Percentiles rank a stretch among this genome's conserved stretches.
Conservation (phyloP, 2,113 vertebrate species). For the Cryptomyrus ogoouensis region DNA sequence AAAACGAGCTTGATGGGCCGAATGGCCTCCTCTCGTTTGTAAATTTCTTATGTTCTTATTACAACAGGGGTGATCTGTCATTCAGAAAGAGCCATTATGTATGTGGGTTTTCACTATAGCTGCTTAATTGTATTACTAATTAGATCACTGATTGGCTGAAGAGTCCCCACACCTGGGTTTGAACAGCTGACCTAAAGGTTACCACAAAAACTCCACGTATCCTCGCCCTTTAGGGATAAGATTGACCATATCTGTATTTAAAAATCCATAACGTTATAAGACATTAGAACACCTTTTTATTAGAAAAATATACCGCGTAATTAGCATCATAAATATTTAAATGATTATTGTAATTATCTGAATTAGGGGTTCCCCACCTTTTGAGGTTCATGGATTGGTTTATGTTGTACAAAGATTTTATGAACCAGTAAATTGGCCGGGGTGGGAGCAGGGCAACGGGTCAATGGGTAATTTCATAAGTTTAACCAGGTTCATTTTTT, state of each 20-base stretch:
- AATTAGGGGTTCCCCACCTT: not conserved
- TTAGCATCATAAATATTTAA: not conserved
- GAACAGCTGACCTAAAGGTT: too few relatives aligned
- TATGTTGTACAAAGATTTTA: not conserved
- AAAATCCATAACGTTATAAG: not conserved
- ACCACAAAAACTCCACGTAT: too few relatives aligned
- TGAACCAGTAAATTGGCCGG: not conserved
- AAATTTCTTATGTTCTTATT: too few relatives aligned
- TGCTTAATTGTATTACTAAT: too few relatives aligned
- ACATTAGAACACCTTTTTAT: not conserved
- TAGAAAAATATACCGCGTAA: not conserved
- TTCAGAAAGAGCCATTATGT: too few relatives aligned
- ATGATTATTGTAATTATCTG: not conserved
- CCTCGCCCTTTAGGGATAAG: not conserved
- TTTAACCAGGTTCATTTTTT: not conserved
- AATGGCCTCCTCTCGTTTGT: too few relatives aligned
- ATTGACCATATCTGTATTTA: not conserved
- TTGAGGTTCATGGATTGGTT: not conserved
- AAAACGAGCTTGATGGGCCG: too few relatives aligned
- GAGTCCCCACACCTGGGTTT: too few relatives aligned
- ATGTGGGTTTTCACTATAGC: too few relatives aligned
- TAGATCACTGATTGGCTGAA: too few relatives aligned
- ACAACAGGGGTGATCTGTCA: too few relatives aligned
- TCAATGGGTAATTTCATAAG: not conserved
- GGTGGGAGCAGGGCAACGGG: too few relatives aligned